Conservation (phyloP, 2,797 vertebrate genomes). For the Micrastur ruficollis region DNA sequence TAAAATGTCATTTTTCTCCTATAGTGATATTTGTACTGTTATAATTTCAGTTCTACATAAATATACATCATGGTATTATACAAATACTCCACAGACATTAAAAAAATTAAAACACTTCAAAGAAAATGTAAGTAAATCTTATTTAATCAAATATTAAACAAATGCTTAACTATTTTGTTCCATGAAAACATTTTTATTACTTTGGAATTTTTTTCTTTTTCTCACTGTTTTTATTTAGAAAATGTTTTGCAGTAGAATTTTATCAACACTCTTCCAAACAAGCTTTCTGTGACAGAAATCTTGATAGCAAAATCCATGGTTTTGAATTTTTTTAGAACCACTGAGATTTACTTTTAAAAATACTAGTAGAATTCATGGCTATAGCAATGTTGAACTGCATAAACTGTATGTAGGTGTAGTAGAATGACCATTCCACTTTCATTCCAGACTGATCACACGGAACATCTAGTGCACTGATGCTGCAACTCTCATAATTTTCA, state of each 20-base stretch:
- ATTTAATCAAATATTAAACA: slow-evolving; percentile 78
- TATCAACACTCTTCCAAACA: slow-evolving; percentile 71
- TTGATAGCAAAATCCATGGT: slow-evolving; percentile 71
- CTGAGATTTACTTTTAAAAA: slow-evolving; percentile 70
- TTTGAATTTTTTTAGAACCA: slow-evolving; percentile 66
- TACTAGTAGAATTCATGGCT: slow-evolving; percentile 79
- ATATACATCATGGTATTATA: slow-evolving; percentile 83
- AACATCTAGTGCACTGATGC: slow-evolving; percentile 34
- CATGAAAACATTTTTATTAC: slow-evolving; percentile 78
- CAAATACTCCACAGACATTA: slow-evolving; percentile 83
- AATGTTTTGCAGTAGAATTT: slow-evolving; percentile 75
- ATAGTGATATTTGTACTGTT: slow-evolving; percentile 79
- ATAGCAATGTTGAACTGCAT: slow-evolving; percentile 66
- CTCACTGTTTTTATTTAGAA: slow-evolving; percentile 71
- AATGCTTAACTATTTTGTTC: slow-evolving; percentile 72
- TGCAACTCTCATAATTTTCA: slow-evolving; percentile 30
- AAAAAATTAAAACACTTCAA: slow-evolving; percentile 83
- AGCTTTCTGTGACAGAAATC: slow-evolving; percentile 75
- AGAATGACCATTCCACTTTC: slow-evolving; percentile 41
- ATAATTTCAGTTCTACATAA: slow-evolving; percentile 82
- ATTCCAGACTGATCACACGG: slow-evolving; percentile 37
- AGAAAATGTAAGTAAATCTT: slow-evolving; percentile 80
- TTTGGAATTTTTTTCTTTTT: slow-evolving; percentile 76
- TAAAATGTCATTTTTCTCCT: slow-evolving; percentile 82
- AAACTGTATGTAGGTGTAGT: slow-evolving; percentile 14